A percentile compares a stretch with the other conserved stretches of the same genome.
Conservation (phyloP, 2,888 invertebrate genomes). For the Amphipoea oculea region DNA sequence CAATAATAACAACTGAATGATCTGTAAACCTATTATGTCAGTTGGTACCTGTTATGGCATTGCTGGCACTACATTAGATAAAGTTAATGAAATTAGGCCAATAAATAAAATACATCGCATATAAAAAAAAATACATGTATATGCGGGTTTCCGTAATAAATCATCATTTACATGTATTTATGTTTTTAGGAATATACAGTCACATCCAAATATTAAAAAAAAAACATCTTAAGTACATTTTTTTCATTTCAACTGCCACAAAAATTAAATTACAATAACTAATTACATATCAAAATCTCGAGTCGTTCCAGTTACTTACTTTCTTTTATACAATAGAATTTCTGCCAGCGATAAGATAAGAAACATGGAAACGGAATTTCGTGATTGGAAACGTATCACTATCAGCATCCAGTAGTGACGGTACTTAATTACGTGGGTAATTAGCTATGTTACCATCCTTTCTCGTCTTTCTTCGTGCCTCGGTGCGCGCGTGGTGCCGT, state of each 20-base stretch:
- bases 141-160: background rate
- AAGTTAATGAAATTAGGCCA: background rate
- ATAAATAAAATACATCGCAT: background rate
- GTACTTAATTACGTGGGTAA: background rate
- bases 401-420: background rate
- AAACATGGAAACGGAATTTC: constrained; percentile 1
- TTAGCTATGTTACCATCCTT: background rate
- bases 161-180: too few relatives aligned
- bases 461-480: background rate
- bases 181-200: background rate
- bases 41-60: background rate
- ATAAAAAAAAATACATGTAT: background rate
- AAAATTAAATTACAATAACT: background rate
- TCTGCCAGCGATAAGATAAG: constrained; percentile 23
- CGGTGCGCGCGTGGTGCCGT: too few relatives aligned
- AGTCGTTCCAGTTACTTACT: constrained; percentile 6
- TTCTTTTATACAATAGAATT: constrained; percentile 8
- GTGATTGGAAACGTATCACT: background rate
- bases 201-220: too few relatives aligned
- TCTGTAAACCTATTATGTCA: background rate
- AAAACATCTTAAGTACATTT: background rate
- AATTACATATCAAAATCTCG: background rate
- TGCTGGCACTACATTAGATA: background rate
- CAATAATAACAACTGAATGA: constrained; percentile 4
- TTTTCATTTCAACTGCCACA: background rate